Evolutionary conservation across 53 echinoderm and acorn worm species (phyloP), one percentile per base, ranked within the genome.

Genomic region (Arbacia lixula): DNA sequence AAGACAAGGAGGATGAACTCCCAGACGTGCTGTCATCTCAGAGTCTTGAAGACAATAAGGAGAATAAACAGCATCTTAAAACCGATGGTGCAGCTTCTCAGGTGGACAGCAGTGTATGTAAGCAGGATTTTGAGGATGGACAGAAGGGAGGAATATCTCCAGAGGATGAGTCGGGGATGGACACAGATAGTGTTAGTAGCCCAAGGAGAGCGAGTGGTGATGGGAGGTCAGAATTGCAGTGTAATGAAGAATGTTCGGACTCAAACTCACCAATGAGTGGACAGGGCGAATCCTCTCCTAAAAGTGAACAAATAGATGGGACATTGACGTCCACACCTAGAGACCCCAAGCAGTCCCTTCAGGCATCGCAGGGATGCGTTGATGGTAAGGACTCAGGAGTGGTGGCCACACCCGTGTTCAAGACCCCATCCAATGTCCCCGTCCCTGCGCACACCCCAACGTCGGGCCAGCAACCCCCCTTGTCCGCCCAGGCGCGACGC

Each of bases 21-120:
- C 78, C 78, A 2, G 58, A 78, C 38, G 26, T 78, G 36, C 25
- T 78, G 55, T 60, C 78, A 60, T 78, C 78, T 55, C 78, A 78
- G 24, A 57, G 9, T 57, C 9, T 57, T 57, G 12, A 57, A 6
- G 58, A 2, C 56, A 39, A 38, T 25, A 22, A 78, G 3, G 16
- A 34, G 9, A 20, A 27, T 25, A 32, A n/a, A n/a, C n/a, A n/a
- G n/a, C n/a, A n/a, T n/a, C n/a, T n/a, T n/a, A n/a, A n/a, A n/a
- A n/a, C n/a, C n/a, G n/a, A n/a, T n/a, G n/a, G n/a, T n/a, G n/a
- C n/a, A n/a, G n/a, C n/a, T n/a, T n/a, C n/a, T n/a, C n/a, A n/a
- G n/a, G n/a, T n/a, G n/a, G n/a, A n/a, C n/a, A n/a, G n/a, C n/a
- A n/a, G n/a, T n/a, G n/a, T n/a, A n/a, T n/a, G n/a, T n/a, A n/a